Conservation (phyloP, 2,113 vertebrate species). For the Dasyprocta punctata region DNA sequence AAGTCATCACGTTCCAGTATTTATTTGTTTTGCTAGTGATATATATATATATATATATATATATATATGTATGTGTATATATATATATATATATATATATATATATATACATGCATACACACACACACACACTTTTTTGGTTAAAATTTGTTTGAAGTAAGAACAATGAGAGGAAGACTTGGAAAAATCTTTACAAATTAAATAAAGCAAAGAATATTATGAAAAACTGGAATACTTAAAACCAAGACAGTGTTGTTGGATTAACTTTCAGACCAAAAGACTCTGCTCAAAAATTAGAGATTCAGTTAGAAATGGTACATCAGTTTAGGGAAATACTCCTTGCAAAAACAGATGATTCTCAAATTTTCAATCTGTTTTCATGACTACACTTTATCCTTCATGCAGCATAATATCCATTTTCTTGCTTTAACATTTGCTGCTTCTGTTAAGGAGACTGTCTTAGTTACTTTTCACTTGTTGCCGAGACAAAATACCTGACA, state of each 20-base stretch:
- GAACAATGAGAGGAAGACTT: not conserved
- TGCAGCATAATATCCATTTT: not conserved
- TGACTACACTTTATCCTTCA: not conserved
- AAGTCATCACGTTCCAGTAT: accelerated
- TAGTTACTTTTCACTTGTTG: too few relatives aligned
- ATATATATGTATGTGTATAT: too few relatives aligned
- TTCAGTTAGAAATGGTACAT: not conserved
- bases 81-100: too few relatives aligned
- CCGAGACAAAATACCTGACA: too few relatives aligned
- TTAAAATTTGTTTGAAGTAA: not conserved
- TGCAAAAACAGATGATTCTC: not conserved
- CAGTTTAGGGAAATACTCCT: not conserved
- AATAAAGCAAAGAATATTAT: not conserved
- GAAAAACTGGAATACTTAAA: not conserved
- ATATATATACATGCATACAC: too few relatives aligned
- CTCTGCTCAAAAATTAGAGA: not conserved
- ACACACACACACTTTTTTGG: too few relatives aligned
- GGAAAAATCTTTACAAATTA: not conserved
- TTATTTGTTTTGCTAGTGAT: not conserved
- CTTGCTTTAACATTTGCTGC: not conserved
- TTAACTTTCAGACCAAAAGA: not conserved
- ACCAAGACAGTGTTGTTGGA: not conserved
- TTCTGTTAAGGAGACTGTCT: not conserved
- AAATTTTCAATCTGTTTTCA: not conserved
- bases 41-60: too few relatives aligned